Base-by-base conservation (phyloP, 2,888 invertebrate genomes). In the Rugalucina vietnamica region DNA sequence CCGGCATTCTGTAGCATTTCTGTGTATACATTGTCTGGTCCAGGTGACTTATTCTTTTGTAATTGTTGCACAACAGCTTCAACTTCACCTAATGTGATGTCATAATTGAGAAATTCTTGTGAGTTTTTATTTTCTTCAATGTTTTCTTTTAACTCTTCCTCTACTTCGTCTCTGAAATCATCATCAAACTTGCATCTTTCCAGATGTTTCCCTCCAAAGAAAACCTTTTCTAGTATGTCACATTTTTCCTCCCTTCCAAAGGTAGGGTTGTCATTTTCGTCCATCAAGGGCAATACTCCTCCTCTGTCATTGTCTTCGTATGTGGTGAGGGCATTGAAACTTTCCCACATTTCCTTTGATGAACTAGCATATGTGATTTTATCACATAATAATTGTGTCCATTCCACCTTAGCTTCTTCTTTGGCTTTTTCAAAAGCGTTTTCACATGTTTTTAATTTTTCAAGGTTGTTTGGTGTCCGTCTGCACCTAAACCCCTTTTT, bases 11-110 rank as follows among this genome's bases (percentile, higher is more conserved):
- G 21, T 21, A 76, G 4, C 39, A 57, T 37, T 37, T 60, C 57
- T 4, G 57, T 60, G 37, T 24, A 76, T 3, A 60, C 57, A 29
- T 60, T 32, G 29, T 60, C 60, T 4, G 60, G 60, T 1, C 60
- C 60, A 29, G 60, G 60, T 29, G 76, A 57, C n/a, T 76, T 76
- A 24, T 60, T 76, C n/a, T 34, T 76, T n/a, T 76, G 57, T 21
- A 76, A 37, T 4, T 60, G 34, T 32, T 76, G 57, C 12, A 76
- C 3, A 36, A 60, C 60, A 8, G 76, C 60, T 49, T 76, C 39
- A 2, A 76, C 76, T 27, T 76, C 76, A 50, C n/a, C 32, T 14
- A 54, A 21, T 8, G 74, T 34, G 21, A 74, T 74, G 21, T 76
- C 76, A 39, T 43, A 43, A 76, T 76, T 76, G 12, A 76, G 39